A percentile compares a stretch with the other conserved stretches of the same genome.
Evolutionary conservation across 2,113 vertebrate genomes (phyloP).

Genomic region (Melanocharis versteri): DNA sequence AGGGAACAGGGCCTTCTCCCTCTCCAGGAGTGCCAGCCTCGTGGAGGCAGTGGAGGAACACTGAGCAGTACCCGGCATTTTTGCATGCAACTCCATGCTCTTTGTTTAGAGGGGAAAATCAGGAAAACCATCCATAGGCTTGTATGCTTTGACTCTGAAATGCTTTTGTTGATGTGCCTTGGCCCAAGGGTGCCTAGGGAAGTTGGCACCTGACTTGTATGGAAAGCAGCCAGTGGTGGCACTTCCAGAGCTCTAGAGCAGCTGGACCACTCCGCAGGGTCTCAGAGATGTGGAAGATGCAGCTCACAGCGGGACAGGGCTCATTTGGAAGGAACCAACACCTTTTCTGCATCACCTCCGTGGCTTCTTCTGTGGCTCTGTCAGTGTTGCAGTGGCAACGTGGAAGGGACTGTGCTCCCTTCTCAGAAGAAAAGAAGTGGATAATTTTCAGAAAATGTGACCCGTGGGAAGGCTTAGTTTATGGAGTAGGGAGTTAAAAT

Average conservation of each 20-base stretch:
- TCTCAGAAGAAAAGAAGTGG: not conserved
- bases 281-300: not conserved
- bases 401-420: not conserved
- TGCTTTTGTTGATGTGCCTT: not conserved
- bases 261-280: not conserved
- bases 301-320: not conserved
- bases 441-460: not conserved
- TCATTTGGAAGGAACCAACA: not conserved
- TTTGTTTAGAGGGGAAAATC: not conserved
- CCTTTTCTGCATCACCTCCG: not conserved
- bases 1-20: not conserved
- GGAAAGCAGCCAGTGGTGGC: not conserved
- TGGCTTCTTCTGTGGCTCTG: not conserved
- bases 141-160: not conserved
- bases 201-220: not conserved
- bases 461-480: not conserved
- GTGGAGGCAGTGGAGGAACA: fast-evolving
- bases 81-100: not conserved
- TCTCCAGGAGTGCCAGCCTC: not conserved
- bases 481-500: not conserved
- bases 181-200: not conserved
- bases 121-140: not conserved
- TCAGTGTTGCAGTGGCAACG: not conserved
- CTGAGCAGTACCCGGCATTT: fast-evolving
- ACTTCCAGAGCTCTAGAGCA: not conserved